These are phyloP conservation scores for Trileptium ribeirensis DNA, from an alignment of 2,888 invertebrate species.

Conservation along the genomic window DNA sequence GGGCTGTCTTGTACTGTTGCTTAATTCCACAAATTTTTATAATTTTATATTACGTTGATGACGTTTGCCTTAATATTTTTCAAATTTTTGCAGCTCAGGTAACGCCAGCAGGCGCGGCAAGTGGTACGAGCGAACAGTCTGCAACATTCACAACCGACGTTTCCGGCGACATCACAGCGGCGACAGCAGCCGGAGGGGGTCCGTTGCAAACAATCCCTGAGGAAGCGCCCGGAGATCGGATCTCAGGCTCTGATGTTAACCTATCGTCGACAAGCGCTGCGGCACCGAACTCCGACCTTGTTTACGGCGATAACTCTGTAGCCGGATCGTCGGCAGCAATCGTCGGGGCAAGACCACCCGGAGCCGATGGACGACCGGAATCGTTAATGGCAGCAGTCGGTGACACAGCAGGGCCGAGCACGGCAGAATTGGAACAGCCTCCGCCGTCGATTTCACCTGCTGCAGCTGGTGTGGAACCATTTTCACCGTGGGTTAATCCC, in stretches of 20 bases:
- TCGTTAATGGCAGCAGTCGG: neutral
- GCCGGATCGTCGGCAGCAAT: neutral
- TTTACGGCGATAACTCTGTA: neutral
- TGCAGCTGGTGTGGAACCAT: neutral
- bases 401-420: neutral
- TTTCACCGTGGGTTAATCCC: conserved; percentile 14
- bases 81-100: too few species aligned
- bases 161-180: too few species aligned
- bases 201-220: neutral
- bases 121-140: too few species aligned
- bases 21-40: too few species aligned
- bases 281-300: neutral
- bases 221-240: neutral
- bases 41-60: too few species aligned
- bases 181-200: too few species aligned
- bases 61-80: too few species aligned
- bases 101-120: too few species aligned
- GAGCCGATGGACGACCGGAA: neutral
- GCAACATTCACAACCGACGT: too few species aligned
- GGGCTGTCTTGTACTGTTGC: too few species aligned
- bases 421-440: neutral
- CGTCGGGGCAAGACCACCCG: neutral
- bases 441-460: conserved; percentile 16
- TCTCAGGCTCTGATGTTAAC: neutral
- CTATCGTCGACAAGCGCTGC: neutral